phyloP scores from a whole-genome alignment of 2,888 invertebrate species.

The Phortica okadai region DNA sequence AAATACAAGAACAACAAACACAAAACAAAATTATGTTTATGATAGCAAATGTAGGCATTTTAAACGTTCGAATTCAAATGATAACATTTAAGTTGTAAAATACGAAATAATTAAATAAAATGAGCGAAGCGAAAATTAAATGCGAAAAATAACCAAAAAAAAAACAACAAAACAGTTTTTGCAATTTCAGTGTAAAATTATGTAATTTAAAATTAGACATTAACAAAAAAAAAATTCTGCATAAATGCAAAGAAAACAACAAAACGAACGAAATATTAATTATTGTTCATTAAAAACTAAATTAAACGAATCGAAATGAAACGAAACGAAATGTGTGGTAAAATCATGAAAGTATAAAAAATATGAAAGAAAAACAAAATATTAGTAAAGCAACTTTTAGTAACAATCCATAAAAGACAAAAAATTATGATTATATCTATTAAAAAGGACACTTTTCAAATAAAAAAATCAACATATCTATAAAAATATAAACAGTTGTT shows the following conservation, averaged over 20 bases:
- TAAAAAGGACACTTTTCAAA: slow-evolving; percentile 63
- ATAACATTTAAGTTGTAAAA: slow-evolving; percentile 25
- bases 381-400: slow-evolving; percentile 47
- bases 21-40: background rate
- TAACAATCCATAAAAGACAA: slow-evolving; percentile 42
- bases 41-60: slow-evolving; percentile 15
- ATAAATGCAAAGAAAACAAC: slow-evolving; percentile 5
- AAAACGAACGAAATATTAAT: slow-evolving; percentile 13
- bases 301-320: slow-evolving; percentile 19
- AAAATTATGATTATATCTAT: slow-evolving; percentile 53
- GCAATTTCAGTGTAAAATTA: slow-evolving; percentile 17
- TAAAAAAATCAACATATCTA: slow-evolving; percentile 70
- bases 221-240: slow-evolving; percentile 4
- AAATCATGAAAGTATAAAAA: slow-evolving; percentile 15
- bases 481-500: slow-evolving; percentile 48
- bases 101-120: slow-evolving; percentile 11
- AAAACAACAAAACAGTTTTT: background rate
- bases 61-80: slow-evolving; percentile 21
- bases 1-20: background rate
- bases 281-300: slow-evolving; percentile 27
- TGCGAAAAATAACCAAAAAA: slow-evolving; percentile 14
- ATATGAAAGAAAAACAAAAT: slow-evolving; percentile 17
- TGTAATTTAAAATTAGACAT: slow-evolving; percentile 23
- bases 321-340: slow-evolving; percentile 19
- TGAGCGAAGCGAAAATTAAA: background rate